Evolutionary conservation across 1,140 invertebrate species (phyloP), one percentile per base, ranked within the genome.

Genomic region (Helicorthomorpha holstii): DNA sequence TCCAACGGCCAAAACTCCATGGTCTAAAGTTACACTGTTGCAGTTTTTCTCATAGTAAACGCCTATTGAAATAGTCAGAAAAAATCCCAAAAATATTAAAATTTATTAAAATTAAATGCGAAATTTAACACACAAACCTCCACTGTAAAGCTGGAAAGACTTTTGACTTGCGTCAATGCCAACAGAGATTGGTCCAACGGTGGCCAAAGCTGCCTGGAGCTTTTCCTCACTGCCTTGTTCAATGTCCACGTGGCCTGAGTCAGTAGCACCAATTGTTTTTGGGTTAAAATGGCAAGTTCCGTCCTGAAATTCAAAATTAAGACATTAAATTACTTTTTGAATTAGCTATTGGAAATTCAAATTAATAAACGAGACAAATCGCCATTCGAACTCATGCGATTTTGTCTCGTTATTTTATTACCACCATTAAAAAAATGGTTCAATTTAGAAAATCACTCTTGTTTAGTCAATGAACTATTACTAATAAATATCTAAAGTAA

Each of bases 1-100:
- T 25, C 74, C 74, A 26, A 76, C 71, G 57, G 69, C 69, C 0
- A 76, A 57, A 2, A 75, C 74, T 53, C 70, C 74, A 58, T 75
- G 74, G 44, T 76, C 69, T 2, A 75, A 58, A 34, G 58, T 57
- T 12, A 10, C 23, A 16, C 16, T 34, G 7, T 34, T 34, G 25
- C 47, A 48, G 4, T 48, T 16, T 12, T 10, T 3, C 12, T 48
- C 26, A n/a, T 48, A 24, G 26, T 48, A 48, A 14, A 48, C 25
- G 12, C 47, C 47, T 34, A 34, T 34, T 7, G 7, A 34, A 7
- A 34, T 7, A 7, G 7, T 34, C 16, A 34, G 29, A 34, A 7
- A 16, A n/a, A n/a, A n/a, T n/a, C n/a, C n/a, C n/a, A 7, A 16
- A 34, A 16, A 34, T 34, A 34, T 34, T 7, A 7, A 34, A 34